Percentiles rank a stretch among this genome's conserved stretches.
Evolutionary conservation across 2,797 vertebrate species (phyloP).

Genomic region (Rhodeus uyekii): DNA sequence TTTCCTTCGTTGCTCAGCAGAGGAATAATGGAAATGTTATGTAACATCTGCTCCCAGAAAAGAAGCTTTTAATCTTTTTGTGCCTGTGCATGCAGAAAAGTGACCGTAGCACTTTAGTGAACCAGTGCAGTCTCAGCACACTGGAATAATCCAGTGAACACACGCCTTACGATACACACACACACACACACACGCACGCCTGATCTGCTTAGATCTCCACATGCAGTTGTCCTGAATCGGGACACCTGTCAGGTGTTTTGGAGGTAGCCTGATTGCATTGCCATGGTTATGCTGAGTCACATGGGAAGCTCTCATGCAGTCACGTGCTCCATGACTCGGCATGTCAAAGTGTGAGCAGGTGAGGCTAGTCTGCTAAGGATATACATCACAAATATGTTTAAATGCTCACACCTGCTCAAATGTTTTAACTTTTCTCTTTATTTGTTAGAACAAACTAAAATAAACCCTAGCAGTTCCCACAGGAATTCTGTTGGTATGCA

Average conservation of each 20-base stretch:
- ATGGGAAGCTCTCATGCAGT: background rate
- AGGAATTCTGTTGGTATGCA: background rate
- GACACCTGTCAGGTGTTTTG: constrained; percentile 36
- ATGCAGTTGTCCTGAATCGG: constrained; percentile 4
- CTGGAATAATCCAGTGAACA: constrained; percentile 14
- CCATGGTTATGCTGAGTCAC: constrained; percentile 41
- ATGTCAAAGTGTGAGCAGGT: background rate
- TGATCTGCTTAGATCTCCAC: constrained; percentile 37
- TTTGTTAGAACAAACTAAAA: background rate
- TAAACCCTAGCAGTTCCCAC: background rate
- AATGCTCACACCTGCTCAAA: background rate
- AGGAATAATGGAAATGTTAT: constrained; percentile 25
- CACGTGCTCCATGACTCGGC: constrained; percentile 5
- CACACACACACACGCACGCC: background rate
- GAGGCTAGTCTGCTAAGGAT: background rate
- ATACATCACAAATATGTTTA: constrained; percentile 5
- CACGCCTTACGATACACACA: background rate
- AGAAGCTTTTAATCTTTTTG: constrained; percentile 26
- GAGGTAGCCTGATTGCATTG: background rate
- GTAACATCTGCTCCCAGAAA: constrained; percentile 10
- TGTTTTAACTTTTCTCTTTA: background rate
- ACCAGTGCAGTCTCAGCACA: constrained; percentile 5
- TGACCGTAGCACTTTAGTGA: constrained; percentile 18
- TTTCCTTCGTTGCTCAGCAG: background rate
- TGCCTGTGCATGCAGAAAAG: constrained; percentile 9